Base-by-base conservation (phyloP, 2,888 invertebrate species). In the Plusia festucae region DNA sequence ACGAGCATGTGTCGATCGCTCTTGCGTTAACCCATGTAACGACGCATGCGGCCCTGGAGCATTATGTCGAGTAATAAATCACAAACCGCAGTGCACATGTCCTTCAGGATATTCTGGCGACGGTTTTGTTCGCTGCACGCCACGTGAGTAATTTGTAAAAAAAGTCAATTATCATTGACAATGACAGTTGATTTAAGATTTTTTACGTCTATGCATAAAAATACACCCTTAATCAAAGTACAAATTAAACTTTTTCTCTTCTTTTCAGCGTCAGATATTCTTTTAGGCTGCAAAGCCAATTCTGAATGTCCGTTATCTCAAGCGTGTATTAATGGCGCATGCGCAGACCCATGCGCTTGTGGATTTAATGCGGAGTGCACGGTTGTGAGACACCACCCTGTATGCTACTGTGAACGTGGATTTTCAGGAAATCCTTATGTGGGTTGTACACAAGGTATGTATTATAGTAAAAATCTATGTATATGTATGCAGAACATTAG, bases 371-470 rank as follows among this genome's bases (percentile, higher is more conserved):
- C 98, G 6, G 97, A 98, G 79, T 99, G 99, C 87, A 95, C 95
- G 67, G 98, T 98, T 13, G 94, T 96, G 60, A 97, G 97, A 89
- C 98, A 99, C 87, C 97, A 98, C 90, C 98, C 98, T 16, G 97
- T 97, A 16, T 99, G 98, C 88, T 97, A 96, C 82, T 99, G 98
- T 88, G 96, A 96, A 83, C 96, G 97, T 44, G 98, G 98, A 57
- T 98, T 96, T 89, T 97, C 98, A 49, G 98, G 98, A 85, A 98
- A 98, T 90, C 98, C 98, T 20, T 98, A 97, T 91, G 95, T 96
- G 62, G 97, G 97, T 57, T 98, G 98, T 85, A 94, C 96, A 27
- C 97, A 97, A 95, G 95, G 97, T 97, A 95, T 22, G 46, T 62
- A 30, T 49, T 49, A 20, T 20, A 3, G 9, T 20, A 0, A 20